phyloP scores from a whole-genome alignment of 2,113 vertebrate genomes.

The Orthonyx spaldingii region DNA sequence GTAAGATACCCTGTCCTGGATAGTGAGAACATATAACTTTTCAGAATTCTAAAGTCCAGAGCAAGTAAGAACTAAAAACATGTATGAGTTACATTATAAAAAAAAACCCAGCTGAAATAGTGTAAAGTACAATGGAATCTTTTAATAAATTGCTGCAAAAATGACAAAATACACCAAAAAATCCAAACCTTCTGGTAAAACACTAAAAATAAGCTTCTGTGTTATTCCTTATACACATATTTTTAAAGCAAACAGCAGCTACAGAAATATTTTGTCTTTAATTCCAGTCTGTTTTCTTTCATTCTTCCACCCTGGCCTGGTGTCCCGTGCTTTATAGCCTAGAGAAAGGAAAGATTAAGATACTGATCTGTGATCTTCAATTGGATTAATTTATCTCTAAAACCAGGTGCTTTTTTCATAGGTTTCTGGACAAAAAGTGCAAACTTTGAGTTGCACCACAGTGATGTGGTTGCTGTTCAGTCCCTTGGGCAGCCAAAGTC shows the following conservation, averaged over 20 bases:
- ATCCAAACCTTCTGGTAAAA: rapidly evolving
- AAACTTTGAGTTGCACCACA: not conserved
- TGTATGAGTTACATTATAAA: not conserved
- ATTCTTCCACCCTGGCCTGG: not conserved
- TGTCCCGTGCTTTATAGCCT: not conserved
- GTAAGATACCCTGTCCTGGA: not conserved
- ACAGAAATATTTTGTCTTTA: not conserved
- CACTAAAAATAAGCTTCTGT: not conserved
- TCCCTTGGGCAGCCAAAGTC: not conserved
- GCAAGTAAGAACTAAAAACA: not conserved
- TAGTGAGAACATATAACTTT: not conserved
- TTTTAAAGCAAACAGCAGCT: not conserved
- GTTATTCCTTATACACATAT: not conserved
- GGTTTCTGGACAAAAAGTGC: not conserved
- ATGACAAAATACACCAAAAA: not conserved
- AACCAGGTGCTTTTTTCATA: not conserved
- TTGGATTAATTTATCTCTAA: not conserved
- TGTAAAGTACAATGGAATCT: not conserved
- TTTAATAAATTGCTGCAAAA: not conserved
- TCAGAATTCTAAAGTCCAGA: not conserved
- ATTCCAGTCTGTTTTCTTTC: not conserved
- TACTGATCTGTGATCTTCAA: not conserved
- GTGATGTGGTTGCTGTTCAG: not conserved
- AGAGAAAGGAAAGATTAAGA: not conserved
- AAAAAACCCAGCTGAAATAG: not conserved